phyloP scores from a whole-genome alignment of 64 coral and sea anemone species.

The Montipora sp. region DNA sequence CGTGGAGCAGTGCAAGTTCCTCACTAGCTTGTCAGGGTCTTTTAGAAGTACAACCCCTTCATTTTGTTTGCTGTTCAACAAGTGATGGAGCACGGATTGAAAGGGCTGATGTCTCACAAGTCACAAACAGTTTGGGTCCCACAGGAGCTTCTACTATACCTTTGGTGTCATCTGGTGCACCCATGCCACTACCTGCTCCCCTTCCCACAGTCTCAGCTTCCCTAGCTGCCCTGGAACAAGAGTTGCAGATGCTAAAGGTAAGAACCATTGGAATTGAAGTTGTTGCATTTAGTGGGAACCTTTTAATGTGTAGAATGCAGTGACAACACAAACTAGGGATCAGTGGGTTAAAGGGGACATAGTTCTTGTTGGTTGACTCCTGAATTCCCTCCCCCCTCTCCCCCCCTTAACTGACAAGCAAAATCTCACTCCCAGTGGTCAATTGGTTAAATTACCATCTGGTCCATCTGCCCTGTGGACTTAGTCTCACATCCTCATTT shows the following conservation, averaged over 20 bases:
- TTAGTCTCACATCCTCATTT: no score
- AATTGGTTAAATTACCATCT: no score
- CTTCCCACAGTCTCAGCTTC: conserved; percentile 66
- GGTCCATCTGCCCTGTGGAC: no score
- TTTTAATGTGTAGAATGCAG: no score
- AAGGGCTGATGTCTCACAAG: conserved; percentile 40
- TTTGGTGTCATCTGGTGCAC: conserved; percentile 22
- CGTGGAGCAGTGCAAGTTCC: conserved; percentile 52
- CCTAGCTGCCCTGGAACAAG: conserved; percentile 62
- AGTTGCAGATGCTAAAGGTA: conserved; percentile 65
- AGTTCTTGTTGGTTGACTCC: no score
- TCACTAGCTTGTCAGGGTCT: conserved; percentile 76
- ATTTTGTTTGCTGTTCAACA: conserved; percentile 89
- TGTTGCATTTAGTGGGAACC: no score
- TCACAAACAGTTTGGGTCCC: conserved; percentile 54
- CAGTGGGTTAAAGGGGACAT: no score
- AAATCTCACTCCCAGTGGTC: no score
- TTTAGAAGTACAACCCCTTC: conserved; percentile 91
- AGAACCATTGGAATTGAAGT: not conserved
- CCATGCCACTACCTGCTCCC: conserved; percentile 25
- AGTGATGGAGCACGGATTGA: conserved; percentile 96
- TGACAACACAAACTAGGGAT: no score
- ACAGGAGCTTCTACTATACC: not conserved
- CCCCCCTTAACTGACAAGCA: no score
- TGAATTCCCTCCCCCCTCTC: no score